phyloP scores from a whole-genome alignment of 2,888 invertebrate genomes.

The Empis livida region DNA sequence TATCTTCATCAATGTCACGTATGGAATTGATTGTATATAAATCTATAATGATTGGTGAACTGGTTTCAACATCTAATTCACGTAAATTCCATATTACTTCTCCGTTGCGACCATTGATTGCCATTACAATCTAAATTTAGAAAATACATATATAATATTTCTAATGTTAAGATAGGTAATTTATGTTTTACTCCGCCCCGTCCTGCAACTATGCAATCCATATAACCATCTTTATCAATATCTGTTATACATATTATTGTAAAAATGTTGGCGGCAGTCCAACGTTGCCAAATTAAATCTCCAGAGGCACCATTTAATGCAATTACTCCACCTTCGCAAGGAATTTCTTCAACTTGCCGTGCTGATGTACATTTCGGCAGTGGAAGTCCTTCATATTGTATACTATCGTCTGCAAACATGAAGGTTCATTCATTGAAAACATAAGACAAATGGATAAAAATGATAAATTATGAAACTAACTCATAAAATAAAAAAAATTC shows the following conservation, averaged over 20 bases:
- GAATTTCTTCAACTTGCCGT: constrained; percentile 51
- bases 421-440: too few relatives aligned
- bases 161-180: not conserved
- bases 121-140: constrained; percentile 42
- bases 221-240: constrained; percentile 50
- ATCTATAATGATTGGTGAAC: constrained; percentile 39
- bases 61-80: constrained; percentile 33
- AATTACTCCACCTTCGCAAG: constrained; percentile 62
- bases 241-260: constrained; percentile 59
- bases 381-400: constrained; percentile 41
- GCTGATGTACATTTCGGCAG: constrained; percentile 46
- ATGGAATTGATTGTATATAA: constrained; percentile 59
- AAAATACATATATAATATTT: not conserved
- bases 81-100: constrained; percentile 47
- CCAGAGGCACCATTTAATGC: constrained; percentile 63
- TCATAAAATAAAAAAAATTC: too few relatives aligned
- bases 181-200: constrained; percentile 47
- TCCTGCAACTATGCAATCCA: constrained; percentile 63
- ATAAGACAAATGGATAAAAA: too few relatives aligned
- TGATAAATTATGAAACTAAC: too few relatives aligned
- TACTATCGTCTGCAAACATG: constrained; percentile 33
- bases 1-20: constrained; percentile 56
- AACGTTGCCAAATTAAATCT: constrained; percentile 57
- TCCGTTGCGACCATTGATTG: constrained; percentile 54
- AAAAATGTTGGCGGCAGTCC: constrained; percentile 59